Percentiles rank a stretch among this genome's conserved stretches.
Evolutionary conservation across 2,113 vertebrate species (phyloP).

Genomic region (Rhinopomastus cyanomelas): DNA sequence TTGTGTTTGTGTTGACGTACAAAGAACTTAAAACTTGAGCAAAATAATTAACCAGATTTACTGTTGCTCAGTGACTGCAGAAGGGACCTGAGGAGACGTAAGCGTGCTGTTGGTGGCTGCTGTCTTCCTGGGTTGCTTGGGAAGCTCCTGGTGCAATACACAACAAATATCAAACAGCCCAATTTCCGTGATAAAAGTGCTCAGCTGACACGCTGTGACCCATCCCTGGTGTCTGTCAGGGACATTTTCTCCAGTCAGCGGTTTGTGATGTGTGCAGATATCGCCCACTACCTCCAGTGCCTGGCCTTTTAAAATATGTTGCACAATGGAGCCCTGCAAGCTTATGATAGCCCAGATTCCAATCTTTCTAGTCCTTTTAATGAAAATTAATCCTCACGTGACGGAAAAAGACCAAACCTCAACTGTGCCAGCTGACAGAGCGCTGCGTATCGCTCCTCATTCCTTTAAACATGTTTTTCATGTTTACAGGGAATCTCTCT

Average conservation of each 20-base stretch:
- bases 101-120: not conserved
- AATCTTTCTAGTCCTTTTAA: slow-evolving; percentile 28
- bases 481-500: not conserved
- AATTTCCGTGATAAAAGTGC: not conserved
- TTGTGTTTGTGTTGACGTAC: not conserved
- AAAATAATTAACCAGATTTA: slow-evolving; percentile 49
- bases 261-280: slow-evolving; percentile 11
- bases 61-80: not conserved
- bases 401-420: not conserved
- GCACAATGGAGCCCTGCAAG: not conserved
- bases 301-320: not conserved
- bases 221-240: not conserved
- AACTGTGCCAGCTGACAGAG: not conserved
- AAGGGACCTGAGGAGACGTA: not conserved
- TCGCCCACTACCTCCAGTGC: not conserved
- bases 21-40: not conserved
- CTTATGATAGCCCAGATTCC: not conserved
- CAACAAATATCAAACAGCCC: slow-evolving; percentile 7
- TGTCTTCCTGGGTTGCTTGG: not conserved
- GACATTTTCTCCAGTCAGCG: not conserved
- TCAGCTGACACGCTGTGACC: not conserved
- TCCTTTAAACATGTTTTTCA: not conserved
- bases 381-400: slow-evolving; percentile 23
- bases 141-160: not conserved
- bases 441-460: not conserved